A percentile compares a stretch with the other conserved stretches of the same genome.
Conservation (phyloP, 2,888 invertebrate genomes). For the Lasioglossum pauxillum region DNA sequence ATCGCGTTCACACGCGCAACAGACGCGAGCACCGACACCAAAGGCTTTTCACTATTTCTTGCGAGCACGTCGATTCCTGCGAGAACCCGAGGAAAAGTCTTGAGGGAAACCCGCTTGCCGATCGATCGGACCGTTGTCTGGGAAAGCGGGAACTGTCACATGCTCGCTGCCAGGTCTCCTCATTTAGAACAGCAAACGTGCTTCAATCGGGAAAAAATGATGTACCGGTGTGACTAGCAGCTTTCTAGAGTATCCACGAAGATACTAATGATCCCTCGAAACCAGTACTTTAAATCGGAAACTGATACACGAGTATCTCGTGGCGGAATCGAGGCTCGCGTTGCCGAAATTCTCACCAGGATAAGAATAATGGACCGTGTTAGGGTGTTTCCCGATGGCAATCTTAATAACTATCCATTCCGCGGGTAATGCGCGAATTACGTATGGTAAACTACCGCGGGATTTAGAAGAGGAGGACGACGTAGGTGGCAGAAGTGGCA, state of each 20-base stretch:
- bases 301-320: background rate
- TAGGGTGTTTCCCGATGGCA: constrained; percentile 58
- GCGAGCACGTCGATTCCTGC: constrained; percentile 21
- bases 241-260: background rate
- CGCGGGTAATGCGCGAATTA: constrained; percentile 51
- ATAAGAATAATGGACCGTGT: constrained; percentile 68
- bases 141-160: background rate
- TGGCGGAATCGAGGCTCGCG: constrained; percentile 37
- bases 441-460: constrained; percentile 37
- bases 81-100: constrained; percentile 34
- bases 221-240: background rate
- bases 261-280: background rate
- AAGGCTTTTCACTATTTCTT: constrained; percentile 49
- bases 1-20: constrained; percentile 56
- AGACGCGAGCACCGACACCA: constrained; percentile 57
- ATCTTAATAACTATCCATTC: constrained; percentile 66
- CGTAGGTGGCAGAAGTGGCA: background rate
- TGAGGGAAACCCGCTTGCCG: constrained; percentile 11
- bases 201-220: background rate
- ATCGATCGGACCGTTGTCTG: constrained; percentile 32
- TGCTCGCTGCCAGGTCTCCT: background rate
- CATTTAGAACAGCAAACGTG: too few relatives aligned
- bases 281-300: background rate
- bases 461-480: constrained; percentile 50
- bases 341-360: constrained; percentile 49